Conservation (phyloP, 2,888 invertebrate species). For the Brenthis daphne region DNA sequence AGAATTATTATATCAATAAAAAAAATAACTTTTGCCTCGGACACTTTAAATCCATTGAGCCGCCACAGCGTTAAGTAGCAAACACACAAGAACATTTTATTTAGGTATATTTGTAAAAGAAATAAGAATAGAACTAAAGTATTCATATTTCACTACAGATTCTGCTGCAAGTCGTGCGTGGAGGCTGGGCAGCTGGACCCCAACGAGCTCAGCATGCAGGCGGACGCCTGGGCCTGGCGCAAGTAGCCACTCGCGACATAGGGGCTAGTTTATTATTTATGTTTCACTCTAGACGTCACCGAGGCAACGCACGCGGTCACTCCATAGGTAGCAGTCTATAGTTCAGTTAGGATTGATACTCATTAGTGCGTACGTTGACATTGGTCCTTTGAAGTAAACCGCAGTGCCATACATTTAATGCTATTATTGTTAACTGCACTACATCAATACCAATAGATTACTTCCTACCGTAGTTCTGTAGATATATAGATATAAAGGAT, state of each 20-base stretch:
- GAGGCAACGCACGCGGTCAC: neutral
- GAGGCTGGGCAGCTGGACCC: slow-evolving; percentile 88
- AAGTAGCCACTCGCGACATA: slow-evolving; percentile 30
- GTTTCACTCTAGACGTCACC: slow-evolving; percentile 1
- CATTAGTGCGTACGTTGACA: slow-evolving; percentile 3
- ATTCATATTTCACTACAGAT: slow-evolving; percentile 64
- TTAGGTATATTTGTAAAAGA: too few relatives aligned
- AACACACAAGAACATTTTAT: too few relatives aligned
- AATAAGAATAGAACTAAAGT: neutral
- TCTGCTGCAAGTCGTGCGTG: slow-evolving; percentile 97
- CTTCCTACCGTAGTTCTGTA: slow-evolving; percentile 32
- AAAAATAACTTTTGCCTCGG: too few relatives aligned
- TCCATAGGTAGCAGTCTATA: neutral
- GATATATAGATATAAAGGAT: slow-evolving; percentile 33
- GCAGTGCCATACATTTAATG: slow-evolving; percentile 10
- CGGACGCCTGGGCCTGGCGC: slow-evolving; percentile 52
- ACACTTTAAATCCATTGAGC: too few relatives aligned
- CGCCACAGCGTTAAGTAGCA: too few relatives aligned
- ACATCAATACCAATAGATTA: slow-evolving; percentile 38
- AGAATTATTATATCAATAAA: too few relatives aligned
- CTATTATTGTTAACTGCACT: slow-evolving; percentile 17
- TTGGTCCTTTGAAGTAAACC: neutral
- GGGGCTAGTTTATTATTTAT: slow-evolving; percentile 7
- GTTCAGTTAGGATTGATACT: slow-evolving; percentile 10
- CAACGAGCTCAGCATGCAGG: slow-evolving; percentile 53